phyloP scores from a whole-genome alignment of 2,113 vertebrate species.

The Myiopsitta monachus region DNA sequence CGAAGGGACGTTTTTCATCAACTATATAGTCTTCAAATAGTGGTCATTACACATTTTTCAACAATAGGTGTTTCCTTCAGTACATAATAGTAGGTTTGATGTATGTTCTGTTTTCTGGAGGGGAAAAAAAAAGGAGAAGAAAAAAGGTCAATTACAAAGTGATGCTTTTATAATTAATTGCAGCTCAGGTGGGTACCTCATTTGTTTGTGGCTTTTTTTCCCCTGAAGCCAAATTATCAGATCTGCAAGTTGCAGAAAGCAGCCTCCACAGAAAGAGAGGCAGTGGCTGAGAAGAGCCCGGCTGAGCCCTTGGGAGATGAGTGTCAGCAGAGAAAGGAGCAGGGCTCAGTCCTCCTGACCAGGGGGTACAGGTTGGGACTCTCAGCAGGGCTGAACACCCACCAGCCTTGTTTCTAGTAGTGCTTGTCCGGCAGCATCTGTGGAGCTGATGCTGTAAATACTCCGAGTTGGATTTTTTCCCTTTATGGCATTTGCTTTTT shows the following conservation, averaged over 20 bases:
- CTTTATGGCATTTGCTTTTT: neutral
- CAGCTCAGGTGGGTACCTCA: neutral
- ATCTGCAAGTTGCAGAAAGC: accelerated
- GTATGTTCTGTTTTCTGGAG: conserved; percentile 78
- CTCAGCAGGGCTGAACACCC: neutral
- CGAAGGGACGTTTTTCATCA: conserved; percentile 47
- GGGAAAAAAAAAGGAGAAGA: neutral
- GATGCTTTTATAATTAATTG: neutral
- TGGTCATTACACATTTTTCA: conserved; percentile 44
- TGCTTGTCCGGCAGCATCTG: neutral
- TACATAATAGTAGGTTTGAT: conserved; percentile 83
- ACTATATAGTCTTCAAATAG: conserved; percentile 51
- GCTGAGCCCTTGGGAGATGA: neutral
- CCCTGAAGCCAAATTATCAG: neutral
- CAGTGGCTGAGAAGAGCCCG: accelerated
- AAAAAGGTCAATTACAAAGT: neutral
- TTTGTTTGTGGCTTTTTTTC: neutral
- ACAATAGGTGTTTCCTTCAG: conserved; percentile 66
- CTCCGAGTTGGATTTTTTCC: neutral
- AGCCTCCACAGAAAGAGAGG: accelerated
- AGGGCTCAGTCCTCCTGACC: accelerated
- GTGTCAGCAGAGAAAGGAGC: accelerated
- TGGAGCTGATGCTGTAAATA: neutral
- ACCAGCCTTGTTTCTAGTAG: neutral
- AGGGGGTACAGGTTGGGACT: accelerated